These are phyloP conservation scores for Tangara arthus DNA, from an alignment of 2,797 vertebrate species.

Conservation along the genomic window DNA sequence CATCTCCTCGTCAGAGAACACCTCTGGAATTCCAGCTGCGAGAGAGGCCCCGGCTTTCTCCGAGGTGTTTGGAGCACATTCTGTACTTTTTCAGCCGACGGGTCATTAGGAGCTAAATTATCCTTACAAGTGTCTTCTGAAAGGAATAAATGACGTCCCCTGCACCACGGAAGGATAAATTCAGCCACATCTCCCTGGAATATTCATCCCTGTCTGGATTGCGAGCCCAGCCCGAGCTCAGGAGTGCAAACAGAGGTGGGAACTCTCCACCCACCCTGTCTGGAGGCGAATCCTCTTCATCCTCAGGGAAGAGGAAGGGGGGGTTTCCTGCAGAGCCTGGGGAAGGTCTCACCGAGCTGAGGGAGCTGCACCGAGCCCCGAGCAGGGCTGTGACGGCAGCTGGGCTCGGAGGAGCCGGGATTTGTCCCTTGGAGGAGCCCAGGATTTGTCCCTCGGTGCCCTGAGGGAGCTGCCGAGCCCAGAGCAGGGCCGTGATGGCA, in stretches of 20 bases:
- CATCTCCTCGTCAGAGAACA: background rate
- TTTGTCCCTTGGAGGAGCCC: too few species aligned
- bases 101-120: background rate
- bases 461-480: too few species aligned
- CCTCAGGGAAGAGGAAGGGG: too few species aligned
- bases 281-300: background rate
- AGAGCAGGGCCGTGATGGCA: too few species aligned
- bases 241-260: background rate
- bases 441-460: too few species aligned
- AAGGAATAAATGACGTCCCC: background rate
- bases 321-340: background rate
- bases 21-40: background rate
- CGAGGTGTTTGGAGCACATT: background rate
- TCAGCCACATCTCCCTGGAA: rapidly evolving
- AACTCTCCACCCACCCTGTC: background rate
- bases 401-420: too few species aligned
- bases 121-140: background rate
- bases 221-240: background rate
- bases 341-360: too few species aligned
- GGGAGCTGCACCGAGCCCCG: too few species aligned
- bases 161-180: rapidly evolving
- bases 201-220: background rate
- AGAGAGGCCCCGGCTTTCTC: background rate
- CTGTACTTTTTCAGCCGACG: background rate
- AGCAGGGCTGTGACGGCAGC: too few species aligned